Conservation (phyloP, 2,113 vertebrate species). For the Danionella cerebrum region DNA sequence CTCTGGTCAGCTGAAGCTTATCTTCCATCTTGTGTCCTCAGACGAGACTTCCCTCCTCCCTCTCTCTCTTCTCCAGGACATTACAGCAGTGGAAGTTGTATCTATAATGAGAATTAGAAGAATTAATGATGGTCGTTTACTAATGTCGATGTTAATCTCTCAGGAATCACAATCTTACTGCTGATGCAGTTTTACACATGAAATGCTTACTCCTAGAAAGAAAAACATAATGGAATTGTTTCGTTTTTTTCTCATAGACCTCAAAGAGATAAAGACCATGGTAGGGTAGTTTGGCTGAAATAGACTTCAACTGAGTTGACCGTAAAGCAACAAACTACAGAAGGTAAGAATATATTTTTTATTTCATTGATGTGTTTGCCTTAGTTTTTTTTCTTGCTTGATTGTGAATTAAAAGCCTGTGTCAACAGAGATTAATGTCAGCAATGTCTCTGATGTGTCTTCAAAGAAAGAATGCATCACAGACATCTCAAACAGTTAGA, state of each 20-base stretch:
- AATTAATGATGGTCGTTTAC: constrained; percentile 31
- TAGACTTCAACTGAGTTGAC: too few relatives aligned
- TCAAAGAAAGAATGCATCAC: neutral
- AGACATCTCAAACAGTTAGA: neutral
- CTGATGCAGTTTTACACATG: neutral
- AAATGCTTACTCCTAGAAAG: neutral
- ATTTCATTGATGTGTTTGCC: too few relatives aligned
- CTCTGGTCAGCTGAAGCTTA: constrained; percentile 10
- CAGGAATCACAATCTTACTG: neutral
- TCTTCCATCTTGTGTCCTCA: constrained; percentile 5
- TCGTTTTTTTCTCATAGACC: neutral
- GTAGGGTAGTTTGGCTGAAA: neutral
- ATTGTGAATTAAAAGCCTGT: neutral
- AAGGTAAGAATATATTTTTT: too few relatives aligned
- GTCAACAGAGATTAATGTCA: too few relatives aligned
- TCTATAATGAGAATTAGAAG: constrained; percentile 24
- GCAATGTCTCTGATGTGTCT: neutral
- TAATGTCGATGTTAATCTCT: too few relatives aligned
- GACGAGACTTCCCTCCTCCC: neutral
- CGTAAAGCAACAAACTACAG: too few relatives aligned
- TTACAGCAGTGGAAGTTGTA: constrained; percentile 16
- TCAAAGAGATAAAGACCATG: neutral
- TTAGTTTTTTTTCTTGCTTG: neutral
- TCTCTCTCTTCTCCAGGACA: neutral
- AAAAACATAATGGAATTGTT: neutral